Evolutionary conservation across 1,140 invertebrate genomes (phyloP), one percentile per base, ranked within the genome.

Genomic region (Drosophila jambulina): DNA sequence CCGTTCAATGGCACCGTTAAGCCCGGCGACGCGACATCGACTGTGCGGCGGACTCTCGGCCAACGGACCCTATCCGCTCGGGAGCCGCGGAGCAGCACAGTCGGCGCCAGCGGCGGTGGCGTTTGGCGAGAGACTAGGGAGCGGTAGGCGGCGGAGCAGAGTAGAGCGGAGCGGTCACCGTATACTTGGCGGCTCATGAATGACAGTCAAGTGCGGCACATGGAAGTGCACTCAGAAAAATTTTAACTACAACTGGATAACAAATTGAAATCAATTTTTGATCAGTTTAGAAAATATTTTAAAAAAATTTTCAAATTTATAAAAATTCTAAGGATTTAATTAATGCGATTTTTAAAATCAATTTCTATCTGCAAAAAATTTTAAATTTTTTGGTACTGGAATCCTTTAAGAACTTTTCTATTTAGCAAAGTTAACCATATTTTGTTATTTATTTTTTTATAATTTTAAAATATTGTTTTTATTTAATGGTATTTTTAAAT

Each of bases 11-110:
- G 77, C 74, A 84, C 84, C 78, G 84, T 78, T 88, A 78, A 56
- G 80, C 78, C 81, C 69, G 80, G 64, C 54, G 51, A 85, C 69
- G 80, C 59, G 77, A 83, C 74, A 84, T 75, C 80, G 85, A 87
- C 83, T 87, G 81, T 78, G 77, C 49, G 51, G 58, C 63, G 64
- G 68, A 82, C 56, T 75, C 60, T 53, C 53, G 53, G n/a, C 29
- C 23, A 49, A 72, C 53, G 43, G 69, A 67, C 75, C 70, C 53
- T 38, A 56, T 56, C 34, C 53, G 53, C 53, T 56, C 12, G 21
- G 25, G 34, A 23, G 21, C 9, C 48, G 67, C 60, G 46, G 59
- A 72, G 61, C 62, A 61, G 49, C 49, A 48, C 62, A 25, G 53
- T 12, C 34, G 53, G 53, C 32, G 49, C n/a, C 49, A 32, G 49